Percentiles rank a stretch among this genome's conserved stretches.
Evolutionary conservation across 2,888 invertebrate genomes (phyloP).

Genomic region (Drosophila fulvimacula): DNA sequence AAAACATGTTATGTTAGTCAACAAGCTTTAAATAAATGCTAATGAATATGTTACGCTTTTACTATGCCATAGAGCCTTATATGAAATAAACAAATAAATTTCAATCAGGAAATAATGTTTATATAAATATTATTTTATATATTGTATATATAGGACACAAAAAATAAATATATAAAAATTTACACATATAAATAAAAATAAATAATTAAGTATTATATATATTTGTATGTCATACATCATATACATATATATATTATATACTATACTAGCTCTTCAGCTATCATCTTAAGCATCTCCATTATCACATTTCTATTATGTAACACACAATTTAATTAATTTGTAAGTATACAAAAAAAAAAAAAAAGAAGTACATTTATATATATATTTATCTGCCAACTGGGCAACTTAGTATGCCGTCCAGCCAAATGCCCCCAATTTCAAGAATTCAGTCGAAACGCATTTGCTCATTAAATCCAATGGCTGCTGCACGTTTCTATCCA

Average conservation of each 20-base stretch:
- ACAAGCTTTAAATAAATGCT: neutral
- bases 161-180: no score
- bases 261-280: neutral
- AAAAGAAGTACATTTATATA: neutral
- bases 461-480: constrained; percentile 69
- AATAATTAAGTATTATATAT: no score
- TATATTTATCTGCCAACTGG: constrained; percentile 1
- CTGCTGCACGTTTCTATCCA: constrained; percentile 55
- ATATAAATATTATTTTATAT: neutral
- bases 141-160: no score
- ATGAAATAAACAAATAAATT: no score
- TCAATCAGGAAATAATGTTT: neutral
- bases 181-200: no score
- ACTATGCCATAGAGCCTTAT: no score
- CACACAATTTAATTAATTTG: constrained; percentile 39
- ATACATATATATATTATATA: no score
- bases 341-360: constrained; percentile 2
- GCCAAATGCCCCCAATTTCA: constrained; percentile 38
- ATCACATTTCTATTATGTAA: constrained; percentile 1
- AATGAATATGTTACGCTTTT: no score
- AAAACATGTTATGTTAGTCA: neutral
- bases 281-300: neutral
- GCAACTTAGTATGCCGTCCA: constrained; percentile 42
- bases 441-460: constrained; percentile 37
- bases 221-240: no score